Conservation (phyloP, 2,888 invertebrate species). For the Sesia apiformis region DNA sequence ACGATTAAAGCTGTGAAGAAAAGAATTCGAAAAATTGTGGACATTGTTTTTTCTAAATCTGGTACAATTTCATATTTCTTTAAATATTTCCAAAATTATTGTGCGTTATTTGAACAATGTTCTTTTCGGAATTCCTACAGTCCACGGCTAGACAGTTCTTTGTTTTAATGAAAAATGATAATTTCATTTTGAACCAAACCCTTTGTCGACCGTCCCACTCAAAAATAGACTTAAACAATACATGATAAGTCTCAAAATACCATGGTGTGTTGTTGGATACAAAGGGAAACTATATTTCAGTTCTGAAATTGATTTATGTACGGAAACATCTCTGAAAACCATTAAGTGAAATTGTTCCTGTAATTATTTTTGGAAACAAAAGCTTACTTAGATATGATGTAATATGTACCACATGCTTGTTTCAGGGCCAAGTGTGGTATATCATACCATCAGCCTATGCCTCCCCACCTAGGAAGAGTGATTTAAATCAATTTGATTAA, state of each 20-base stretch:
- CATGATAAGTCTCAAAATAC: not conserved
- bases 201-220: not conserved
- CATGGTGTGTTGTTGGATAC: not conserved
- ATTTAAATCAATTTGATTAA: too few species aligned
- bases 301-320: conserved; percentile 6
- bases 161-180: conserved; percentile 45
- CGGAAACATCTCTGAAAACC: conserved; percentile 3
- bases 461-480: too few species aligned
- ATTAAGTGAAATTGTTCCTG: conserved; percentile 1
- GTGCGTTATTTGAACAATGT: not conserved
- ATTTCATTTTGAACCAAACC: conserved; percentile 22
- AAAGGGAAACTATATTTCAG: conserved; percentile 8
- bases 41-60: too few species aligned
- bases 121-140: not conserved
- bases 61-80: too few species aligned
- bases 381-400: too few species aligned
- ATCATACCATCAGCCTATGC: too few species aligned
- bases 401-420: too few species aligned
- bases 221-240: not conserved
- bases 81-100: too few species aligned
- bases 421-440: too few species aligned
- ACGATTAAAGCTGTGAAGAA: too few species aligned
- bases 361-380: not conserved
- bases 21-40: too few species aligned
- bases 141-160: conserved; percentile 16